Evolutionary conservation across 2,113 vertebrate species (phyloP).

Genomic region (Indicator indicator): DNA sequence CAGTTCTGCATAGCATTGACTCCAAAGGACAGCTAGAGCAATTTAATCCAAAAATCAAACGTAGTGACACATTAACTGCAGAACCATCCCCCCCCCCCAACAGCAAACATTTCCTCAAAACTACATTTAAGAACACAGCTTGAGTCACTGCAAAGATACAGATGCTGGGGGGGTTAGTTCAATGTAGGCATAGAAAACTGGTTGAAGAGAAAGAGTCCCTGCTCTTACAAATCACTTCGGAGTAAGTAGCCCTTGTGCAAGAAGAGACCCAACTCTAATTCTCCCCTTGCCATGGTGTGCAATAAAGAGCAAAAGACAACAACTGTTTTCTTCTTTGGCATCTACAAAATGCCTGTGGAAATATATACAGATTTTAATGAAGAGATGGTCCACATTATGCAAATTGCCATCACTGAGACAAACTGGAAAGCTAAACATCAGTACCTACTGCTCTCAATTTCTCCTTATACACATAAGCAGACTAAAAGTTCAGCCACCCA

Average conservation of each 20-base stretch:
- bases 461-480: background rate
- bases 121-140: background rate
- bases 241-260: background rate
- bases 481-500: background rate
- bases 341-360: background rate
- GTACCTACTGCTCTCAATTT: background rate
- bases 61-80: background rate
- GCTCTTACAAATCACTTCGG: too few species aligned
- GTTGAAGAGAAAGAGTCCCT: background rate
- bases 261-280: background rate
- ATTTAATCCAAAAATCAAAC: background rate
- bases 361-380: background rate
- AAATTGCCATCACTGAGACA: background rate
- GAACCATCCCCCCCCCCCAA: rapidly evolving
- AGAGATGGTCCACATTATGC: background rate
- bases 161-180: background rate
- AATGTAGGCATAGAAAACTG: background rate
- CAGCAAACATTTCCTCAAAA: background rate
- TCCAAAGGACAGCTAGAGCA: background rate
- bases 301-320: background rate
- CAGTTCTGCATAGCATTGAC: too few species aligned
- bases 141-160: background rate
- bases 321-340: background rate
- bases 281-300: background rate
- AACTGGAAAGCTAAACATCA: background rate